phyloP scores from a whole-genome alignment of 2,888 invertebrate genomes.

The Timema cristinae region DNA sequence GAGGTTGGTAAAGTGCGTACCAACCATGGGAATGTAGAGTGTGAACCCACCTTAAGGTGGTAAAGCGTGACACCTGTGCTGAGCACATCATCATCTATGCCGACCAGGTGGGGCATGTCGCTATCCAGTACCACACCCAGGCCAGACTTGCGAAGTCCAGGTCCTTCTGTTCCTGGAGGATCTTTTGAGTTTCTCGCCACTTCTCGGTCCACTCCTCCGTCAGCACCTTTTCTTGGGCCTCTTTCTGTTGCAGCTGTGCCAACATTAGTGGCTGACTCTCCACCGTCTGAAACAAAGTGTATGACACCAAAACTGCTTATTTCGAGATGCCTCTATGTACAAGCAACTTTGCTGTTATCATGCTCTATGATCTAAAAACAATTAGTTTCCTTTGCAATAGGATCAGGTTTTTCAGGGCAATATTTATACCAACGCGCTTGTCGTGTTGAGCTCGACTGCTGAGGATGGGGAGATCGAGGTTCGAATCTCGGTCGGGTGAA shows the following conservation, averaged over 20 bases:
- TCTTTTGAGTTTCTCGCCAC: constrained; percentile 87
- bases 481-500: too few species aligned
- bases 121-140: constrained; percentile 86
- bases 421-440: too few species aligned
- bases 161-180: constrained; percentile 82
- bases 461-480: too few species aligned
- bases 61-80: constrained; percentile 89
- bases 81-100: constrained; percentile 84
- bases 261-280: constrained; percentile 57
- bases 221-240: constrained; percentile 76
- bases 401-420: too few species aligned
- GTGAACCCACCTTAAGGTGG: constrained; percentile 70
- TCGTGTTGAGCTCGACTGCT: too few species aligned
- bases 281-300: constrained; percentile 17
- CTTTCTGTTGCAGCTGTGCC: constrained; percentile 82
- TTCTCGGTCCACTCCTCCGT: constrained; percentile 93
- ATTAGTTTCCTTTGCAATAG: too few species aligned
- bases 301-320: not conserved
- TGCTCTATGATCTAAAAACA: not conserved
- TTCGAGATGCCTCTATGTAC: not conserved
- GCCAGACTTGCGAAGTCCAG: constrained; percentile 78
- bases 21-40: too few species aligned
- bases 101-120: constrained; percentile 87
- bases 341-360: not conserved
- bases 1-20: too few species aligned